These are phyloP conservation scores for Pteromalus puparum DNA, from an alignment of 1,140 invertebrate genomes.

Conservation along the genomic window DNA sequence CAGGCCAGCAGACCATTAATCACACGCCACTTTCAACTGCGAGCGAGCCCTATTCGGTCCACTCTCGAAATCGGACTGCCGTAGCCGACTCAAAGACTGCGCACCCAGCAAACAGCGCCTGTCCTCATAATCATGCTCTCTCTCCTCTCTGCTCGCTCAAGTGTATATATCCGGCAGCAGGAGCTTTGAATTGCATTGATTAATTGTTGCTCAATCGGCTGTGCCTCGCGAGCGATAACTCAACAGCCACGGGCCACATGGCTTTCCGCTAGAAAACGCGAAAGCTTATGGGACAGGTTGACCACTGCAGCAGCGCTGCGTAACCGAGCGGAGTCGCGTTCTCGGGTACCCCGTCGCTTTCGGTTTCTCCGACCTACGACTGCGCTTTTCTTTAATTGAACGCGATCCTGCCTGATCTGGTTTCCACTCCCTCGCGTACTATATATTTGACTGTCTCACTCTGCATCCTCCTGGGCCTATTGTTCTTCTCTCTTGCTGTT, in stretches of 20 bases:
- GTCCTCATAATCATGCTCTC: background rate
- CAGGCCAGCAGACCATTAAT: background rate
- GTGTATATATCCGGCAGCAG: background rate
- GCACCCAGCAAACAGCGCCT: background rate
- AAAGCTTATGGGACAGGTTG: conserved; percentile 39
- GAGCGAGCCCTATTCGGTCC: background rate
- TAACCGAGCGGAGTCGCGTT: conserved; percentile 17
- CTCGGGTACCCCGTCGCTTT: background rate
- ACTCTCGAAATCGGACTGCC: background rate
- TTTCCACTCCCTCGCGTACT: background rate
- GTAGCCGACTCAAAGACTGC: background rate
- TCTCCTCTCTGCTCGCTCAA: too few species aligned
- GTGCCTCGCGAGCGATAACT: conserved; percentile 5
- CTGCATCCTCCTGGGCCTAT: too few species aligned
- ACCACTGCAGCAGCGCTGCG: conserved; percentile 19
- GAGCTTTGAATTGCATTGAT: background rate
- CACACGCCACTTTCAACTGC: background rate
- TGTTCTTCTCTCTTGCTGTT: background rate
- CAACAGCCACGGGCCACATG: background rate
- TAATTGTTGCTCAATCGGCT: conserved; percentile 24
- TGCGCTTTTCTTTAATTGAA: conserved; percentile 21
- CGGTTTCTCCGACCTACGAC: background rate
- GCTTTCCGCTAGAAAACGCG: background rate
- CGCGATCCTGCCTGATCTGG: background rate
- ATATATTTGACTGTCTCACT: too few species aligned